Percentiles rank a stretch among this genome's conserved stretches.
phyloP scores from a whole-genome alignment of 1,140 invertebrate species.

The Apis mellifera region DNA sequence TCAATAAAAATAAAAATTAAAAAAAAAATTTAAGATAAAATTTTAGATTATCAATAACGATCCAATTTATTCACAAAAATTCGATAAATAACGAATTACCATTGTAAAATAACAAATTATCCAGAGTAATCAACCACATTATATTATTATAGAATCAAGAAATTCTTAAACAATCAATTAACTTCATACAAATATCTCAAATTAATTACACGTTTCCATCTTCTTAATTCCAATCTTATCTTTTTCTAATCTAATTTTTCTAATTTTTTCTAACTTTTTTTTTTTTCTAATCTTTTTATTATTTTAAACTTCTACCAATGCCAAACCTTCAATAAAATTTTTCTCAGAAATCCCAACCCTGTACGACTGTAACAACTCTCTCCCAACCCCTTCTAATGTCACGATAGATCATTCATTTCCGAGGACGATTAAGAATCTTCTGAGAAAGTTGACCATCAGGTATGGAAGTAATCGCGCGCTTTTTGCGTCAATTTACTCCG shows the following conservation, averaged over 20 bases:
- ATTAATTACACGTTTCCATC: not conserved
- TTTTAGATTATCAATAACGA: too few relatives aligned
- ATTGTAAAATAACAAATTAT: not conserved
- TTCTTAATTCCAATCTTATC: not conserved
- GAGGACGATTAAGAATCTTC: slow-evolving; percentile 33
- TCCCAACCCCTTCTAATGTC: too few relatives aligned
- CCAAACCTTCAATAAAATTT: not conserved
- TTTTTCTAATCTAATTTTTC: too few relatives aligned
- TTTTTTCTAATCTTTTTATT: not conserved
- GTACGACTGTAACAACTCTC: not conserved
- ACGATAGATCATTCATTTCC: slow-evolving; percentile 8
- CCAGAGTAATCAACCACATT: not conserved
- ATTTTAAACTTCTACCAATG: not conserved
- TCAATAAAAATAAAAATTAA: too few relatives aligned
- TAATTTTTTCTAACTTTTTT: too few relatives aligned
- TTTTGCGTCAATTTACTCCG: slow-evolving; percentile 42
- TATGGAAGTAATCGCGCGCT: slow-evolving; percentile 33
- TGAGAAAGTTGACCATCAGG: not conserved
- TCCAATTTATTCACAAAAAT: too few relatives aligned
- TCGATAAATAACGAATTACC: not conserved
- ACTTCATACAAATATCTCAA: not conserved
- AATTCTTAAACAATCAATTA: not conserved
- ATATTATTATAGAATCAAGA: not conserved
- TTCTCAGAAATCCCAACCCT: not conserved
- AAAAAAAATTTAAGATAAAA: too few relatives aligned